These are phyloP conservation scores for Phaedon cochleariae DNA, from an alignment of 2,888 invertebrate species.

Conservation along the genomic window DNA sequence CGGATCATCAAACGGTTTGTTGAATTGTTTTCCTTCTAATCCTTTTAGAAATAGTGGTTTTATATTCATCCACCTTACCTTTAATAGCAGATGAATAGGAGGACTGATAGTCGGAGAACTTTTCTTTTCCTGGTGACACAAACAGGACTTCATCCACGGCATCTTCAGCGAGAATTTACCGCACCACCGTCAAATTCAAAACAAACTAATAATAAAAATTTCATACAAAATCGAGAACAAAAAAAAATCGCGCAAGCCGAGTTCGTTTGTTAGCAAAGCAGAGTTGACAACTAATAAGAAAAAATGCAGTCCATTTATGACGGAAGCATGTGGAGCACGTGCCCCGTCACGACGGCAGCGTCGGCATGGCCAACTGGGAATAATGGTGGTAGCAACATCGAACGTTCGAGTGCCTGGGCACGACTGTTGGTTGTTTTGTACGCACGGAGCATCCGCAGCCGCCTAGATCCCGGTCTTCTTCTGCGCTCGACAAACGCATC, in stretches of 20 bases:
- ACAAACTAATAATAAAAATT: no score
- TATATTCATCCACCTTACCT: no score
- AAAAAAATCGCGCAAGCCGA: conserved; percentile 20
- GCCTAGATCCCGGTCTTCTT: not conserved
- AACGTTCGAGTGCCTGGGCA: conserved; percentile 58
- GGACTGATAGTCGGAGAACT: conserved; percentile 62
- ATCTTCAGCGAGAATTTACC: conserved; percentile 50
- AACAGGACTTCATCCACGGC: conserved; percentile 64
- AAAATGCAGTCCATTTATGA: no score
- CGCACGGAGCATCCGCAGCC: not conserved
- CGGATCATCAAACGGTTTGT: no score
- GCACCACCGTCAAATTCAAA: not conserved
- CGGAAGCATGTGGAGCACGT: conserved; percentile 43
- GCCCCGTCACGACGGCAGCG: conserved; percentile 1
- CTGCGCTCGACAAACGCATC: not conserved
- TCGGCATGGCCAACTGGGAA: conserved; percentile 41
- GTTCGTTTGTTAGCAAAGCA: no score
- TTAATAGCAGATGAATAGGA: conserved; percentile 63
- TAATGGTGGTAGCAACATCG: conserved; percentile 24
- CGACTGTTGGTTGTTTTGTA: conserved; percentile 50
- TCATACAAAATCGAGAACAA: no score
- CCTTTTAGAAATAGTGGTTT: no score
- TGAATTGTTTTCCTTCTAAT: no score
- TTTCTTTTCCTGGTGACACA: conserved; percentile 63
- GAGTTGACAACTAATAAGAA: no score